phyloP scores from a whole-genome alignment of 2,113 vertebrate species.

The Aldabrachelys gigantea region DNA sequence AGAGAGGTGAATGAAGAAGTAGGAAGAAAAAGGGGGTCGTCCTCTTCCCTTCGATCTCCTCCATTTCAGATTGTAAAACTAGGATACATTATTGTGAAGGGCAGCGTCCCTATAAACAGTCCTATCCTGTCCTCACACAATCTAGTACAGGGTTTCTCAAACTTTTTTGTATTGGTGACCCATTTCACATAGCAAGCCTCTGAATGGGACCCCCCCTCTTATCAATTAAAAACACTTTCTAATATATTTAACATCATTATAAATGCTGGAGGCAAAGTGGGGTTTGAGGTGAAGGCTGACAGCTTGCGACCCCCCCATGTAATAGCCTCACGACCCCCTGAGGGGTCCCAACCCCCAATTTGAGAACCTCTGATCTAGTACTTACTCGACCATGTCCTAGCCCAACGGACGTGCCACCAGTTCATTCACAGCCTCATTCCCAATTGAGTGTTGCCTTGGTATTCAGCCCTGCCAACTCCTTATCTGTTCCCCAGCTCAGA shows the following conservation, averaged over 20 bases:
- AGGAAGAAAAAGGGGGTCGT: not conserved
- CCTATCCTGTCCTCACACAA: not conserved
- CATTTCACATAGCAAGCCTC: no score
- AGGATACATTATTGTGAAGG: not conserved
- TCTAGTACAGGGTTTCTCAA: not conserved
- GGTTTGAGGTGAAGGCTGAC: no score
- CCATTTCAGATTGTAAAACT: not conserved
- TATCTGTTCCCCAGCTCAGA: not conserved
- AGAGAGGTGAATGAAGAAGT: not conserved
- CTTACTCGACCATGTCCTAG: not conserved
- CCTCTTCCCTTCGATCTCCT: not conserved
- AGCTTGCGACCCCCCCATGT: no score
- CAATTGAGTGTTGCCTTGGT: not conserved
- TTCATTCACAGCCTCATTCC: not conserved
- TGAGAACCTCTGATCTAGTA: not conserved
- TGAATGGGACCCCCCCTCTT: no score
- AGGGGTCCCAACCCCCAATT: no score
- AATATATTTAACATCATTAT: no score
- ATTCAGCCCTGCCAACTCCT: not conserved
- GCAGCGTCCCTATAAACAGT: not conserved
- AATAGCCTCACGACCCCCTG: no score
- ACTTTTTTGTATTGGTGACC: no score
- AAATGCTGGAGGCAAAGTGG: no score
- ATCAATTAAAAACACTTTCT: no score
- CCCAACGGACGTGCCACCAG: not conserved